Percentiles rank a stretch among this genome's conserved stretches.
phyloP scores from a whole-genome alignment of 1,140 invertebrate species.

The Drosophila subobscura region DNA sequence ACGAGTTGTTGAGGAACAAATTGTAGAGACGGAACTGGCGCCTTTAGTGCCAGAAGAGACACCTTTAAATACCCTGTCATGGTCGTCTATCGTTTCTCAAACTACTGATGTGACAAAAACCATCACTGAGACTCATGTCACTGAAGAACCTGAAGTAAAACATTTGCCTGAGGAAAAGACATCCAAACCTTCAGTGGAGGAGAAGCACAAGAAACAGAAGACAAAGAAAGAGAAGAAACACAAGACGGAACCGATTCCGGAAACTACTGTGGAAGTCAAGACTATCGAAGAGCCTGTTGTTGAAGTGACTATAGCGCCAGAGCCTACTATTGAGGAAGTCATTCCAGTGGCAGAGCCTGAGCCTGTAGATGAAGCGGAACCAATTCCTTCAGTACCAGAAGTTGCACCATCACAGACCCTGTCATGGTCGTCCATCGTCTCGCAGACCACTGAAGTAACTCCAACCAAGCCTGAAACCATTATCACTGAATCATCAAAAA shows the following conservation, averaged over 20 bases:
- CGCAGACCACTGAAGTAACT: slow-evolving; percentile 16
- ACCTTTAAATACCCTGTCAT: not conserved
- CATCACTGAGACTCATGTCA: no score
- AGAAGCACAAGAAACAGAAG: slow-evolving; percentile 39
- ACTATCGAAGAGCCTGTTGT: not conserved
- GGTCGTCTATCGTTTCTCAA: slow-evolving; percentile 1
- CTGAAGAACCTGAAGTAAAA: not conserved
- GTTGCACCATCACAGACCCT: not conserved
- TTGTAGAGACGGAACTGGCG: not conserved
- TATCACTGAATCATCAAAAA: no score
- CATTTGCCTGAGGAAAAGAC: slow-evolving; percentile 4
- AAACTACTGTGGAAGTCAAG: not conserved
- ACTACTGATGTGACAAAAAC: no score
- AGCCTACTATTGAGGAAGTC: not conserved
- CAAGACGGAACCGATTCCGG: not conserved
- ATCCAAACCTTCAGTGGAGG: slow-evolving; percentile 22
- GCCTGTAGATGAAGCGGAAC: no score
- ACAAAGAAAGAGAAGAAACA: slow-evolving; percentile 46
- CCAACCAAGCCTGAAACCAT: no score
- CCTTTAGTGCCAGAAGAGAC: not conserved
- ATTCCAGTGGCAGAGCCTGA: no score
- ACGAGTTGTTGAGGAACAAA: not conserved
- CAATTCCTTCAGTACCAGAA: not conserved
- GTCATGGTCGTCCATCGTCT: slow-evolving; percentile 53
- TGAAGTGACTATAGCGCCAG: not conserved